A percentile compares a stretch with the other conserved stretches of the same genome.
Evolutionary conservation across 2,797 vertebrate species (phyloP).

Genomic region (Poecile montanus): DNA sequence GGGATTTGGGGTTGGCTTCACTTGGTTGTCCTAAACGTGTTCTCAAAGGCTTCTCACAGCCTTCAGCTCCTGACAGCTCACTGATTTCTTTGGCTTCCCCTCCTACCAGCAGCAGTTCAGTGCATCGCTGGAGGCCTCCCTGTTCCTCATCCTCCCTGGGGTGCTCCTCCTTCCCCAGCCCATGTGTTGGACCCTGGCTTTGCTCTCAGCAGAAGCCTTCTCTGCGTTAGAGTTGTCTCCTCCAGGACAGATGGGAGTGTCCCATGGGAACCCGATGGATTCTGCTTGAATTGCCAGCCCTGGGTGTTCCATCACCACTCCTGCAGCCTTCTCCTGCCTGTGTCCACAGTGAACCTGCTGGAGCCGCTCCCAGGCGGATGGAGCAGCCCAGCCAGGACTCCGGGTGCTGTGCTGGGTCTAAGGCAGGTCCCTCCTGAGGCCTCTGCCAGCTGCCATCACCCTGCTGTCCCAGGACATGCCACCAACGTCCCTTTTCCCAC

Average conservation of each 20-base stretch:
- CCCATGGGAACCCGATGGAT: neutral
- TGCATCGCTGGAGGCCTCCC: fast-evolving
- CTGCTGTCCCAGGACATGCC: neutral
- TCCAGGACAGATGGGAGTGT: neutral
- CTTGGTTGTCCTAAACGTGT: neutral
- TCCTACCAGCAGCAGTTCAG: neutral
- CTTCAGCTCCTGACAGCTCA: neutral
- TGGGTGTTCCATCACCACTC: neutral
- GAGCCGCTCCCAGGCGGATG: neutral
- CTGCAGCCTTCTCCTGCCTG: neutral
- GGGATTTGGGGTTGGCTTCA: neutral
- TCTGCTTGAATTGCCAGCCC: neutral
- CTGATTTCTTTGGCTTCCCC: neutral
- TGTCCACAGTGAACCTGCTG: neutral
- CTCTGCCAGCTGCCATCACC: neutral
- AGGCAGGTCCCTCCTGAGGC: neutral
- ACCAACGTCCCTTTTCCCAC: neutral
- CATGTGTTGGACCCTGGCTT: neutral
- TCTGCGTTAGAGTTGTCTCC: neutral
- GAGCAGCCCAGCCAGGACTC: neutral
- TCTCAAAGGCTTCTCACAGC: neutral
- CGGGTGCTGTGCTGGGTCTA: neutral
- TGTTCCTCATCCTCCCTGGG: neutral
- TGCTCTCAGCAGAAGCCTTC: neutral
- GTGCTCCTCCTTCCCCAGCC: neutral